Evolutionary conservation across 2,888 invertebrate genomes (phyloP), one percentile per base, ranked within the genome.

Genomic region (Dynastes maya): DNA sequence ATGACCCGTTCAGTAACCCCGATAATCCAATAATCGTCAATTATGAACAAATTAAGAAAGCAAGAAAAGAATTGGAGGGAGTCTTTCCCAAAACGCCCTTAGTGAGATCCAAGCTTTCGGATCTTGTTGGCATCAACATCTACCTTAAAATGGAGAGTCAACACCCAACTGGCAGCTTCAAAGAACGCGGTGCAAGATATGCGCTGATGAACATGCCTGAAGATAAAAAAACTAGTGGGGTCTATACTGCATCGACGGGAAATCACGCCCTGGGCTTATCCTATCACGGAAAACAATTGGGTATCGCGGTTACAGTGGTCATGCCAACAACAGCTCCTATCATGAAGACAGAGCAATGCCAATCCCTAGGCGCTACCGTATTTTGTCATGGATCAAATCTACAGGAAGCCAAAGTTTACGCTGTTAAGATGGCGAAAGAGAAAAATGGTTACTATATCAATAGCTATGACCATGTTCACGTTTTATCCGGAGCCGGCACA

Each of bases 301-400:
- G 89, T 6, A 91, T 93, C 71, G 90, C 92, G 0, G 92, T 93
- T n/a, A 94, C 94, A 0, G 94, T 98, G 3, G 96, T 98, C 13
- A 98, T 98, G 98, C 98, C 98, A 0, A 93, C 93, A 51, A 93
- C 96, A 0, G 98, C 98, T 0, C 97, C 98, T 0, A 95, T 98
- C 78, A 98, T 98, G 97, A 98, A 98, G 90, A 95, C 98, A 71
- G 94, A 96, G 85, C 94, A 95, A 80, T 98, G 98, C 86, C 92
- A 93, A 76, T 94, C 94, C 72, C 95, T 93, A 86, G 95, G 96
- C 5, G 98, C 98, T 1, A 93, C 92, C 65, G 97, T 98, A 8
- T 92, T 98, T 32, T 92, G 96, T 13, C 90, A 94, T 80, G 98
- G 98, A 1, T 89, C 91, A 61, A 94, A 96, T 85, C 95, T 98